These are phyloP conservation scores for Pediacus dermestoides DNA, from an alignment of 2,888 invertebrate species.

Conservation along the genomic window DNA sequence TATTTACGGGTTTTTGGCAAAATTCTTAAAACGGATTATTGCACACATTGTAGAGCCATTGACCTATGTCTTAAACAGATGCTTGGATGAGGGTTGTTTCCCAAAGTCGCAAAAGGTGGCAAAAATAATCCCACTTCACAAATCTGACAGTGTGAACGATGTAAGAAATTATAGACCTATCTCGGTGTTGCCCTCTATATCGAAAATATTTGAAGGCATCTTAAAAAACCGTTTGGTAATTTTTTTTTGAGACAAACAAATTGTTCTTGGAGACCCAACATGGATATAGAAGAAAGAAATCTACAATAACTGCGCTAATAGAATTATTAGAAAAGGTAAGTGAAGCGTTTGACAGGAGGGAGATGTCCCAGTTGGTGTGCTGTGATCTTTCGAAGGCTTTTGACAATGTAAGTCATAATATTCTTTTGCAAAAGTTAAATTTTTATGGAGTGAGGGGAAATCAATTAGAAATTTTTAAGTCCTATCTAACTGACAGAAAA, in stretches of 20 bases:
- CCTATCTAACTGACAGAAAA: not conserved
- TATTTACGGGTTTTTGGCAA: too few species aligned
- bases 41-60: too few species aligned
- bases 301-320: not conserved
- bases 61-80: too few species aligned
- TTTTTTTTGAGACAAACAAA: constrained; percentile 1
- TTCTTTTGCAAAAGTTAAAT: constrained; percentile 6
- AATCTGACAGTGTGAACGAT: too few species aligned
- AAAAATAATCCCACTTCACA: too few species aligned
- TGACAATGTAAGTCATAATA: not conserved
- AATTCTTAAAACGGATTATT: too few species aligned
- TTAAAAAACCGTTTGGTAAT: not conserved
- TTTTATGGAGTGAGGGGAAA: not conserved
- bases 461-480: not conserved
- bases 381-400: constrained; percentile 5
- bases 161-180: too few species aligned
- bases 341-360: not conserved
- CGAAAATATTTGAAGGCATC: not conserved
- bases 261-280: not conserved
- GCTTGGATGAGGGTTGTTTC: too few species aligned
- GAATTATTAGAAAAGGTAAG: not conserved
- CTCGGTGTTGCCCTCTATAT: too few species aligned
- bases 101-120: too few species aligned
- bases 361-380: not conserved
- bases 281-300: not conserved